Evolutionary conservation across 2,113 vertebrate species (phyloP).

Genomic region (Chroicocephalus ridibundus): DNA sequence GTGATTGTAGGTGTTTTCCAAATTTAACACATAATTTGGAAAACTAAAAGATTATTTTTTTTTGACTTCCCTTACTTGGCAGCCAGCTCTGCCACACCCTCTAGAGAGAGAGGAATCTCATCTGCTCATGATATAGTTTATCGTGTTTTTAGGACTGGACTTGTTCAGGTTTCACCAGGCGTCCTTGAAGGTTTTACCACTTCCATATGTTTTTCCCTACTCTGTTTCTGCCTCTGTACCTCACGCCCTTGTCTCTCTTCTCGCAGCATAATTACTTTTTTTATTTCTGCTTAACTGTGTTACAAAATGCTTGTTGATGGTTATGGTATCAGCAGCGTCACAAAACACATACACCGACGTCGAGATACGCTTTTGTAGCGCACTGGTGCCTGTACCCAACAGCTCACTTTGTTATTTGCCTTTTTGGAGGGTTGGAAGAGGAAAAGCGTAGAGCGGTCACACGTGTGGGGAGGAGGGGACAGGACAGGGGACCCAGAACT

Average conservation of each 20-base stretch:
- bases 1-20: neutral
- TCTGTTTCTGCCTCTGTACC: neutral
- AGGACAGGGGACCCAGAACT: too few species aligned
- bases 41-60: neutral
- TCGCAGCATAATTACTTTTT: neutral
- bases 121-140: rapidly evolving
- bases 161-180: neutral
- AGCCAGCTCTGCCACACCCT: neutral
- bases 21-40: neutral
- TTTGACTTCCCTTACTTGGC: neutral
- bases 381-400: neutral
- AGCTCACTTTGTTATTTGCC: neutral
- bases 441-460: too few species aligned
- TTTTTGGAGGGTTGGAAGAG: neutral
- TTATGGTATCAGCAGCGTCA: neutral
- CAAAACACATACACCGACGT: neutral
- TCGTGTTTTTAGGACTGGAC: neutral
- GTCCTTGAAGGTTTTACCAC: neutral
- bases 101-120: neutral
- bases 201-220: neutral
- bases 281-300: neutral
- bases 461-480: too few species aligned
- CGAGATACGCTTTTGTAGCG: neutral
- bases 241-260: neutral
- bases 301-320: neutral